Conservation (phyloP, 2,113 vertebrate genomes). For the Panthera uncia region DNA sequence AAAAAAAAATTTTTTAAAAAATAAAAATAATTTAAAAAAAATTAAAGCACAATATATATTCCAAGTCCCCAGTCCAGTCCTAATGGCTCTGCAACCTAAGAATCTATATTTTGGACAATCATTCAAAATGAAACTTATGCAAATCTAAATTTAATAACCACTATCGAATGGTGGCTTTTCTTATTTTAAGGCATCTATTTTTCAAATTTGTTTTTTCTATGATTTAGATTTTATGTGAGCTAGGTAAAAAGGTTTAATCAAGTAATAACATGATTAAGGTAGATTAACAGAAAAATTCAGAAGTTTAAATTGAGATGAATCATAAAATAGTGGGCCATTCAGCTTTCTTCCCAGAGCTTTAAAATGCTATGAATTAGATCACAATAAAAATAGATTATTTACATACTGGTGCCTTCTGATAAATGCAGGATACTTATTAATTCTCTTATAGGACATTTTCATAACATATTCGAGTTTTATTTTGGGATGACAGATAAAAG, state of each 20-base stretch:
- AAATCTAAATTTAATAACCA: background rate
- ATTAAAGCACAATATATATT: too few relatives aligned
- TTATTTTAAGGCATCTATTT: background rate
- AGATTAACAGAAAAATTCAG: background rate
- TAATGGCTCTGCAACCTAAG: background rate
- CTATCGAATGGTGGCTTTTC: background rate
- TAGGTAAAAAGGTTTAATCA: background rate
- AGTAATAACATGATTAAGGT: background rate
- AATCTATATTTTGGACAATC: background rate
- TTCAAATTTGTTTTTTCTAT: background rate
- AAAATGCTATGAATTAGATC: background rate
- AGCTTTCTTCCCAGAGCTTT: background rate
- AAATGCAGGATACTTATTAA: background rate
- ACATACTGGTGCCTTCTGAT: background rate
- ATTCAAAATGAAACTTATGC: background rate
- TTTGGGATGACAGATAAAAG: background rate
- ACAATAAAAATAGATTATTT: background rate
- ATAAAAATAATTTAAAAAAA: too few relatives aligned
- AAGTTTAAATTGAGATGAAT: conserved; percentile 35
- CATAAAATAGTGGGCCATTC: background rate
- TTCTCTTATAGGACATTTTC: background rate
- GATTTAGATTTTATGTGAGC: background rate
- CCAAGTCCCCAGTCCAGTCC: background rate
- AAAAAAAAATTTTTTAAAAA: too few relatives aligned
- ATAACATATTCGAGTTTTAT: conserved; percentile 15